Evolutionary conservation across 2,888 invertebrate genomes (phyloP), one percentile per base, ranked within the genome.

Genomic region (Teleogryllus oceanicus): DNA sequence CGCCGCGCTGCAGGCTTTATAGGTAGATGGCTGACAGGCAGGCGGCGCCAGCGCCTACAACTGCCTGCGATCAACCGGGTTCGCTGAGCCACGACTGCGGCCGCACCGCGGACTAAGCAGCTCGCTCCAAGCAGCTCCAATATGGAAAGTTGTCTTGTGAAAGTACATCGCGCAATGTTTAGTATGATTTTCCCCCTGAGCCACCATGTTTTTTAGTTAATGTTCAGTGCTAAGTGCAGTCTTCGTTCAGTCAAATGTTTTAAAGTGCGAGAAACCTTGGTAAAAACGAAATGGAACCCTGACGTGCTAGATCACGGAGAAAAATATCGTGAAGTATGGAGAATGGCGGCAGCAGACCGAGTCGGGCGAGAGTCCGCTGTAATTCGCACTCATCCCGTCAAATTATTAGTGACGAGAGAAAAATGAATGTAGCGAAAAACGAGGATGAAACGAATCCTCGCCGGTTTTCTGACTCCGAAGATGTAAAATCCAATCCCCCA

Each of bases 391-490:
- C 79, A 21, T 78, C 79, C 20, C 77, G 82, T 75, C 77, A 50
- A 37, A 62, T 80, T 79, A 49, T 75, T 74, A 74, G 76, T 62
- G 84, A 84, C 37, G 84, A 84, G 79, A 82, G 83, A 74, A 83
- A 82, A 74, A 50, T 80, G 62, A 79, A 21, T 74, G 77, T 16
- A 50, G 51, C 79, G 79, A 81, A 80, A 74, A 83, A 84, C 11
- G 82, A 83, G 18, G 84, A 83, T 74, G 84, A 84, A 79, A 81
- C 83, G 74, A 83, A 82, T 49, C 84, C 83, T 74, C 82, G 85
- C 76, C 78, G 85, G 20, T 84, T 84, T 82, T 85, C 85, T 37
- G 85, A 85, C 82, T 85, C 85, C 21, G 85, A 85, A 81, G 85
- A 85, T 49, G 49, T 16, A 37, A 77, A 77, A 49, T 77, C 77